These are phyloP conservation scores for Gorsachius goisagi DNA, from an alignment of 2,113 vertebrate genomes.

Conservation along the genomic window DNA sequence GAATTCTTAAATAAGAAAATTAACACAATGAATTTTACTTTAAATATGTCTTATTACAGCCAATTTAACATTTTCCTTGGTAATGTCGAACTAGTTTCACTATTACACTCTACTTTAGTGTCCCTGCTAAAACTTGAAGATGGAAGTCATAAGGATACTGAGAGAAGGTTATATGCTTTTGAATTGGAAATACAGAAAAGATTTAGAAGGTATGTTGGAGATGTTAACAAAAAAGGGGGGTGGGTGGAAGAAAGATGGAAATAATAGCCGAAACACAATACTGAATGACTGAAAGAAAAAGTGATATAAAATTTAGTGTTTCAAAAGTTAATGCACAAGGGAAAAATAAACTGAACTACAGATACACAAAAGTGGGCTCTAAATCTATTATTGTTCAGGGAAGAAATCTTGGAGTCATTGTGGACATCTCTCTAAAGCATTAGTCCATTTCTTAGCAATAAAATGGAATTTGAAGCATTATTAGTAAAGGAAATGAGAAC, in stretches of 20 bases:
- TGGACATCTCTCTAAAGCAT: neutral
- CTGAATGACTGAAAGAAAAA: neutral
- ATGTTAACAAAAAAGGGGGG: neutral
- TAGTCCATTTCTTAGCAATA: neutral
- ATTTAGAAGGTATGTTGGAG: neutral
- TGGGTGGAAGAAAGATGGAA: neutral
- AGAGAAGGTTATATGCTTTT: neutral
- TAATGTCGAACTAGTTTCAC: neutral
- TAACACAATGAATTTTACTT: neutral
- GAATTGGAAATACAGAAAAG: neutral
- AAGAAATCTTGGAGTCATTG: neutral
- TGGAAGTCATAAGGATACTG: neutral
- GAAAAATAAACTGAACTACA: neutral
- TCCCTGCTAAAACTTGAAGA: neutral
- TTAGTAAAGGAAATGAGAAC: neutral
- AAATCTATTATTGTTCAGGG: neutral
- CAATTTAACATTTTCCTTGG: slow-evolving; percentile 17
- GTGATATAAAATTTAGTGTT: neutral
- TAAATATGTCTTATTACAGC: neutral
- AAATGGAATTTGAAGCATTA: neutral
- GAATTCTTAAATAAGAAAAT: slow-evolving; percentile 6
- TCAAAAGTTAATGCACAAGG: neutral
- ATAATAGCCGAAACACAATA: neutral
- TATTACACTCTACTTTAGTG: neutral
- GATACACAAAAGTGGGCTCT: neutral